These are phyloP conservation scores for Anguilla obscura DNA, from an alignment of 2,797 vertebrate genomes.

Conservation along the genomic window DNA sequence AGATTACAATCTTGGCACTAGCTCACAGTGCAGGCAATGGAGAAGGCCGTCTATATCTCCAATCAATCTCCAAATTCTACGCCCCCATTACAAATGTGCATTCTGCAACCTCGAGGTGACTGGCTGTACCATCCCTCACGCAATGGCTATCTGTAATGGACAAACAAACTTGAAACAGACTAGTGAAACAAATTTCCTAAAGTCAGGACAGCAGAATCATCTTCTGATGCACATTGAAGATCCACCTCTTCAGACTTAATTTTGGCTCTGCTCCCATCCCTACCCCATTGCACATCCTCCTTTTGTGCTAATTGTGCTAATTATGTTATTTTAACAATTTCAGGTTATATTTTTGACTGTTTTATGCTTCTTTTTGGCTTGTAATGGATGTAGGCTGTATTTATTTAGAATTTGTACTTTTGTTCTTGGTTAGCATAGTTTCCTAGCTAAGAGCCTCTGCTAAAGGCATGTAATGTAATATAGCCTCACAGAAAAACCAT, in stretches of 20 bases:
- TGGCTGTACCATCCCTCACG: neutral
- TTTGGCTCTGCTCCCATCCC: neutral
- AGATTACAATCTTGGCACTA: neutral
- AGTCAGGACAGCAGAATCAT: neutral
- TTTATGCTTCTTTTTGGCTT: neutral
- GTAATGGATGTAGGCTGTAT: neutral
- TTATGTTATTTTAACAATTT: neutral
- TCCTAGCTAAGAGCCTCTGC: neutral
- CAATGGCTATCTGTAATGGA: neutral
- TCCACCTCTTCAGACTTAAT: neutral
- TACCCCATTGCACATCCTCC: neutral
- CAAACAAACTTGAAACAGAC: neutral
- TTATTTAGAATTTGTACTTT: neutral
- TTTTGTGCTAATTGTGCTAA: neutral
- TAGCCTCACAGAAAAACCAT: conserved; percentile 6
- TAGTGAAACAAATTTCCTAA: too few species aligned
- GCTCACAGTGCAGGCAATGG: neutral
- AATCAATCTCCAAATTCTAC: neutral
- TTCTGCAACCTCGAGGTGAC: neutral
- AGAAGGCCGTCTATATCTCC: neutral
- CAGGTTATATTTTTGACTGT: neutral
- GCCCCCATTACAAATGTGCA: neutral
- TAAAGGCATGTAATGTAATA: neutral
- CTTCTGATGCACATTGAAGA: neutral
- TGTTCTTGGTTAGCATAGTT: neutral